A percentile compares a stretch with the other conserved stretches of the same genome.
phyloP scores from a whole-genome alignment of 2,888 invertebrate species.

The Lasioglossum malachurum region DNA sequence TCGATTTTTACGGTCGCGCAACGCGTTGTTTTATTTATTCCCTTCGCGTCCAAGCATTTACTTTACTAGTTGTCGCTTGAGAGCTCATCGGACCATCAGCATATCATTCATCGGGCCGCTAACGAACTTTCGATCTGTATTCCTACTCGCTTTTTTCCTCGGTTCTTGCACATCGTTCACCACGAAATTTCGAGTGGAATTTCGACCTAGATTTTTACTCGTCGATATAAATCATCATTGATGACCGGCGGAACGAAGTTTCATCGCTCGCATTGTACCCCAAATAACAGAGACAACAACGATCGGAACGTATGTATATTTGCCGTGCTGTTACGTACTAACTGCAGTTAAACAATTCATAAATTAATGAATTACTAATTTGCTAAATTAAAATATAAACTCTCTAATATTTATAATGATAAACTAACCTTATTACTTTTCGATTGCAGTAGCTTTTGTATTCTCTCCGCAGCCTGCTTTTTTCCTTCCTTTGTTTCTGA shows the following conservation, averaged over 20 bases:
- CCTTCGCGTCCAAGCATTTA: slow-evolving; percentile 21
- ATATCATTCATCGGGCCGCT: slow-evolving; percentile 56
- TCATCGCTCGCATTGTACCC: slow-evolving; percentile 1
- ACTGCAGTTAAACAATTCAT: neutral
- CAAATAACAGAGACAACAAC: slow-evolving; percentile 5
- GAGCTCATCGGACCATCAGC: slow-evolving; percentile 41
- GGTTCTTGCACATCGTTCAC: neutral
- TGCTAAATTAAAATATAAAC: neutral
- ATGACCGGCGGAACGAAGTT: slow-evolving; percentile 21
- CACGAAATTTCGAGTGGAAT: slow-evolving; percentile 43
- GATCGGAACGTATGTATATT: neutral
- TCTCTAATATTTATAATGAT: neutral
- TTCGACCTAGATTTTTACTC: slow-evolving; percentile 37
- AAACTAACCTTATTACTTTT: neutral
- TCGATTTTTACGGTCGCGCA: neutral
- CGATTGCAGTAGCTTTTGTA: too few species aligned
- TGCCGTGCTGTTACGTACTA: neutral
- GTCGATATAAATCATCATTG: slow-evolving; percentile 31
- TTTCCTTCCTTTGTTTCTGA: too few species aligned
- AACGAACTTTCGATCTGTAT: slow-evolving; percentile 49
- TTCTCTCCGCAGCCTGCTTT: too few species aligned
- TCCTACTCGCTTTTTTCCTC: slow-evolving; percentile 1
- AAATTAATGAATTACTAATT: neutral
- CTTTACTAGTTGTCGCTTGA: slow-evolving; percentile 17
- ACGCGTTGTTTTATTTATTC: slow-evolving; percentile 9